Base-by-base conservation (phyloP, 2,888 invertebrate species). In the Meteorus colon region DNA sequence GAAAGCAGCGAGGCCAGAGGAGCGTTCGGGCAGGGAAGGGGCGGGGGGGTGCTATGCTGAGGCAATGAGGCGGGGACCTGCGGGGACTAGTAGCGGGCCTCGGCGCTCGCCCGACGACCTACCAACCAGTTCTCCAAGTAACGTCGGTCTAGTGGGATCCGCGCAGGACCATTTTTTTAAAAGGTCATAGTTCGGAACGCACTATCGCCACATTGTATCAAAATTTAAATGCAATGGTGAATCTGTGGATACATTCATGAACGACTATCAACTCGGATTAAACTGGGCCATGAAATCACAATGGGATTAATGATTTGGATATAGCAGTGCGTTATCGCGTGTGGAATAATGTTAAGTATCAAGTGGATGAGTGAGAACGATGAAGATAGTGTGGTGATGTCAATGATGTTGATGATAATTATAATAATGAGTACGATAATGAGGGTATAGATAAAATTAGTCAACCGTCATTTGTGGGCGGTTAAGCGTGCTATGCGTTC, bases 101-200 rank as follows among this genome's bases (percentile, higher is more conserved):
- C 82, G 83, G 82, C 83, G 81, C 83, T 84, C 68, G 60, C 76
- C 81, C 81, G 72, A 80, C 82, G 78, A 80, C 80, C 81, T 75
- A 82, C 84, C 83, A 85, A 83, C 83, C 87, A 88, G 88, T 88
- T 84, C 85, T 86, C 84, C 85, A 84, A 85, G 86, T 86, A 84
- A 85, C 85, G 87, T 84, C 85, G 85, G 75, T 79, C 79, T 76
- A 65, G 78, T 76, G 77, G 77, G 80, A 80, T 75, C 81, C 78
- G 77, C 76, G 71, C 74, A 71, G 79, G 78, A 72, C 75, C 59
- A 55, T 75, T 76, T 73, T 70, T 29, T 75, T 24, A 55, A 75
- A 79, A 75, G 68, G 41, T 70, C 74, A 66, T 29, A 45, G 51
- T 31, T 62, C 62, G 74, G 45, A 62, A 34, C 69, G 60, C 48